Percentiles rank a stretch among this genome's conserved stretches.
phyloP scores from a whole-genome alignment of 2,797 vertebrate species.

The Semaprochilodus insignis region DNA sequence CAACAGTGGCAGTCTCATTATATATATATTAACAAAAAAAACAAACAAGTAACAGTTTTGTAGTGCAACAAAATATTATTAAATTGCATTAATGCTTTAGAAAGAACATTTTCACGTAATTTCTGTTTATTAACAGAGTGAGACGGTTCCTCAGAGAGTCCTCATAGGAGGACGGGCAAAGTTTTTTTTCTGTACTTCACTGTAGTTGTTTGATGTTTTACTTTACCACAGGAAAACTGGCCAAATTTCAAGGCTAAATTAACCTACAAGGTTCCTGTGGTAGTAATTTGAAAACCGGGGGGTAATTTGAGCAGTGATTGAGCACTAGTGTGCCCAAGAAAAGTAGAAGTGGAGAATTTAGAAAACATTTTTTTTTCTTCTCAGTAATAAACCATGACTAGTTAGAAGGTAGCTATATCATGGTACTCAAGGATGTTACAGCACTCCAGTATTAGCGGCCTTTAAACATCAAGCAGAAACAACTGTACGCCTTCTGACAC shows the following conservation, averaged over 20 bases:
- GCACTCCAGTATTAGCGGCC: background rate
- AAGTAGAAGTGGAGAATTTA: background rate
- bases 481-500: too few species aligned
- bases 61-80: constrained; percentile 52
- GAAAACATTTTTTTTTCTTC: background rate
- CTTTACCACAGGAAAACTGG: background rate
- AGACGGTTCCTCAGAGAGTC: background rate
- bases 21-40: constrained; percentile 16
- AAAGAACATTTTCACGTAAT: constrained; percentile 23
- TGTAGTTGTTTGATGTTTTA: background rate
- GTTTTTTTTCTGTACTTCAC: background rate
- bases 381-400: background rate
- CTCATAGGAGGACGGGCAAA: background rate
- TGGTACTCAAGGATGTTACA: background rate
- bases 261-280: too few species aligned
- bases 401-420: background rate
- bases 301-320: too few species aligned
- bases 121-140: constrained; percentile 17
- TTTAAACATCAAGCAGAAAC: background rate
- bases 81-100: constrained; percentile 48
- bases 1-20: constrained; percentile 33
- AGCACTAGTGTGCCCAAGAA: background rate
- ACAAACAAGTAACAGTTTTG: constrained; percentile 31
- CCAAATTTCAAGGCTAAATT: background rate
- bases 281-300: background rate